phyloP scores from a whole-genome alignment of 2,113 vertebrate genomes.

The Gorilla gorilla region DNA sequence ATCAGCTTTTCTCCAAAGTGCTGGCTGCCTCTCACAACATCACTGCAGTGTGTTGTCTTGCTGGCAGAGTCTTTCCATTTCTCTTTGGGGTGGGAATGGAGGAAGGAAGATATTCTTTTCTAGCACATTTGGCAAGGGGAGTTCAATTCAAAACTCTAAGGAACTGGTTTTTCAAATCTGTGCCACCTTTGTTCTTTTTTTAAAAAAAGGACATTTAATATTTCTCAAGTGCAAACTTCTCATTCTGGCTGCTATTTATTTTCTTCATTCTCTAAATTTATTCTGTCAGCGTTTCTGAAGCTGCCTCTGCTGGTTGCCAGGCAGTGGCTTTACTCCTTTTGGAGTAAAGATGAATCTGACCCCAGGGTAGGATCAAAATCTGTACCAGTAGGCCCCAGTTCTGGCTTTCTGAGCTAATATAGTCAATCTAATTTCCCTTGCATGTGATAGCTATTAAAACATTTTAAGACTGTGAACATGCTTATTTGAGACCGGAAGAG shows the following conservation, averaged over 20 bases:
- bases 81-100: neutral
- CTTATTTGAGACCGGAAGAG: conserved; percentile 50
- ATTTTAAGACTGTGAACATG: conserved; percentile 1
- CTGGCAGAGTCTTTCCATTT: neutral
- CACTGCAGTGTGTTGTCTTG: fast-evolving
- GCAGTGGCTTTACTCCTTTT: neutral
- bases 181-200: neutral
- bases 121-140: neutral
- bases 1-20: neutral
- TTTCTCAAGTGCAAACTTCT: neutral
- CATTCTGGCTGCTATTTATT: neutral
- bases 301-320: neutral
- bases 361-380: neutral
- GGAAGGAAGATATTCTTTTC: neutral
- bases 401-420: neutral
- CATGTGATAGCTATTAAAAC: conserved; percentile 65
- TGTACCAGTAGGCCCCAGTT: neutral
- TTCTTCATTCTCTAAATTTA: neutral
- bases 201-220: neutral
- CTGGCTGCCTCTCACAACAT: neutral
- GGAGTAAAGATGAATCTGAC: neutral
- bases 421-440: conserved; percentile 34
- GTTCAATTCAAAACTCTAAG: neutral
- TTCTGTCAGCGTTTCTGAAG: neutral
- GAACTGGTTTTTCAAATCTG: neutral